A percentile compares a stretch with the other conserved stretches of the same genome.
These are phyloP conservation scores for Augiades crinisus DNA, from an alignment of 2,888 invertebrate genomes.

Conservation along the genomic window DNA sequence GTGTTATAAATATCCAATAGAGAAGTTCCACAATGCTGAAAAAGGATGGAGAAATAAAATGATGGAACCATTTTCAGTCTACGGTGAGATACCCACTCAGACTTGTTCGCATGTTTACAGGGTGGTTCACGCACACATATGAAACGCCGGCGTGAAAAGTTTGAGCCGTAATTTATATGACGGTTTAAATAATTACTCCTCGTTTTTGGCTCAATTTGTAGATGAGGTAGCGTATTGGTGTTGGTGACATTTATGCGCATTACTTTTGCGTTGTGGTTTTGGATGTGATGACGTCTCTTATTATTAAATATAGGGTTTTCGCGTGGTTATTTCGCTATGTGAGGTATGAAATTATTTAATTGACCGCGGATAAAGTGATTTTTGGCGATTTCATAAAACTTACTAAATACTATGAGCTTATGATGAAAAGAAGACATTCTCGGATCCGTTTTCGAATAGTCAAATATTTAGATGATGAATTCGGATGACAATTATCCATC, in stretches of 20 bases:
- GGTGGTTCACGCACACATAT: constrained; percentile 49
- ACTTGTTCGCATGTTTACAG: constrained; percentile 38
- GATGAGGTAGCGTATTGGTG: constrained; percentile 66
- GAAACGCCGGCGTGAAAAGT: constrained; percentile 67
- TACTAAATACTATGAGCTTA: no score
- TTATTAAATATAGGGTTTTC: constrained; percentile 19
- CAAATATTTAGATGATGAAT: no score
- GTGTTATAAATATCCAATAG: constrained; percentile 47
- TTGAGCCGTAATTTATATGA: constrained; percentile 80
- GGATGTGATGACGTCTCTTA: constrained; percentile 40
- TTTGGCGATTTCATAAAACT: no score
- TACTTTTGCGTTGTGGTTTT: constrained; percentile 50
- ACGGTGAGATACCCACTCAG: constrained; percentile 54
- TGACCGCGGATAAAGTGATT: neutral
- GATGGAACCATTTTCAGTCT: constrained; percentile 77
- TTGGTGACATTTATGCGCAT: constrained; percentile 62
- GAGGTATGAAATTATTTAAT: neutral
- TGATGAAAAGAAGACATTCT: no score
- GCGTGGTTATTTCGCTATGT: neutral
- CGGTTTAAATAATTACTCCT: constrained; percentile 80
- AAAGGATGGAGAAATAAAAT: constrained; percentile 75
- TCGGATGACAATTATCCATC: no score
- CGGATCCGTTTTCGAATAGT: no score
- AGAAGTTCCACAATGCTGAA: constrained; percentile 70
- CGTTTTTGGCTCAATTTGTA: constrained; percentile 81